These are phyloP conservation scores for Galaxea fascicularis DNA, from an alignment of 92 coral and sea anemone species.

Conservation along the genomic window DNA sequence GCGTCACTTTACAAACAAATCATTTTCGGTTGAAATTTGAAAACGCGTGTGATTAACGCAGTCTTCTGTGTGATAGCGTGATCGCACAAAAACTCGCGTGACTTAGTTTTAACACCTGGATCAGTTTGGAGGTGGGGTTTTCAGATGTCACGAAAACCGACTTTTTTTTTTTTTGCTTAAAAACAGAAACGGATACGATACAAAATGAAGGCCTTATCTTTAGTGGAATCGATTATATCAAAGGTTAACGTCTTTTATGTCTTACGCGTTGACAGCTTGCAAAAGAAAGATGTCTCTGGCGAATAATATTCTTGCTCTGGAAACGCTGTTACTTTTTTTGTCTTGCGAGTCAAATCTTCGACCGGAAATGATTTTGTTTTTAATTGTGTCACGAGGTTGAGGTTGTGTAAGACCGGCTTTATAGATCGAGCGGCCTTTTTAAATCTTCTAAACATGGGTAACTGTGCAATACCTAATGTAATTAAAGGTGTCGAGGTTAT, in stretches of 20 bases:
- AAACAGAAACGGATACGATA: background rate
- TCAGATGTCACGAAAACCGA: slow-evolving; percentile 9
- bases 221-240: slow-evolving; percentile 34
- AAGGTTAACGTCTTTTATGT: background rate
- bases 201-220: slow-evolving; percentile 21
- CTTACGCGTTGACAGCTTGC: slow-evolving; percentile 27
- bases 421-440: background rate
- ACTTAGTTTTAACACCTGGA: background rate
- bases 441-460: background rate
- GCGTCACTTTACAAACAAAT: too few relatives aligned
- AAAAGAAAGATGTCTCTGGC: background rate
- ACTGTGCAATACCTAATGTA: background rate
- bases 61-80: background rate
- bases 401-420: background rate
- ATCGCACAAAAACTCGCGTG: background rate
- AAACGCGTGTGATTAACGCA: background rate
- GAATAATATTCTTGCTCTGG: background rate
- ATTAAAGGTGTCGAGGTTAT: background rate
- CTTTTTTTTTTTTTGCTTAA: background rate
- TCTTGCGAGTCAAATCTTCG: background rate
- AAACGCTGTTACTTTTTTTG: background rate
- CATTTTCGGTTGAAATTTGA: background rate
- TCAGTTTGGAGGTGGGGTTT: background rate
- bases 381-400: slow-evolving; percentile 18
- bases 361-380: slow-evolving; percentile 47